phyloP scores from a whole-genome alignment of 2,113 vertebrate genomes.

The Chroicocephalus ridibundus region DNA sequence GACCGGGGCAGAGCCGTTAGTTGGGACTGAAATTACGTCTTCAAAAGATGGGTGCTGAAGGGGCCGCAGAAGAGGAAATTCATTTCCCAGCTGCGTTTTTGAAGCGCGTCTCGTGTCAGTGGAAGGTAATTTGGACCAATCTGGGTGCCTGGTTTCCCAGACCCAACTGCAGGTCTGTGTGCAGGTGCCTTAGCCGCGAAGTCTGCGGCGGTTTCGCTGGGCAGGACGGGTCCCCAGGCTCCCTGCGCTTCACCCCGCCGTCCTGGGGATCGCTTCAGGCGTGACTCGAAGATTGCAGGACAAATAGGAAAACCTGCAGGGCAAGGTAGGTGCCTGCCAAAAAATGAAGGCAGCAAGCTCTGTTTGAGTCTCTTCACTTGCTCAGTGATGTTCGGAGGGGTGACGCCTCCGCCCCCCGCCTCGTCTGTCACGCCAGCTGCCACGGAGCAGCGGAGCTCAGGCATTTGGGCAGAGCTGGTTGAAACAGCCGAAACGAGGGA shows the following conservation, averaged over 20 bases:
- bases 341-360: background rate
- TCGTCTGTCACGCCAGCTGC: rapidly evolving
- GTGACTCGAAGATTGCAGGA: background rate
- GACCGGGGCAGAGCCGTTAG: background rate
- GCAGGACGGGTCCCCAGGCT: background rate
- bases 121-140: background rate
- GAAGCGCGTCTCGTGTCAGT: background rate
- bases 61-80: background rate
- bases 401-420: background rate
- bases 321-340: background rate
- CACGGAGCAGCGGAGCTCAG: background rate
- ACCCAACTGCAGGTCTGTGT: background rate
- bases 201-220: background rate
- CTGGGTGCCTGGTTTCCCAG: background rate
- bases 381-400: background rate
- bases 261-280: background rate
- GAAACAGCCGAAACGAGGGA: background rate
- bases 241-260: background rate
- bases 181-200: background rate
- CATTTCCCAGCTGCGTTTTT: conserved; percentile 13
- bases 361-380: background rate
- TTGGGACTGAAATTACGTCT: background rate
- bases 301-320: conserved; percentile 18
- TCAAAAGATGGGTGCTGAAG: background rate
- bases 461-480: background rate